Conservation (phyloP, 2,888 invertebrate species). For the Andrena trimmerana region DNA sequence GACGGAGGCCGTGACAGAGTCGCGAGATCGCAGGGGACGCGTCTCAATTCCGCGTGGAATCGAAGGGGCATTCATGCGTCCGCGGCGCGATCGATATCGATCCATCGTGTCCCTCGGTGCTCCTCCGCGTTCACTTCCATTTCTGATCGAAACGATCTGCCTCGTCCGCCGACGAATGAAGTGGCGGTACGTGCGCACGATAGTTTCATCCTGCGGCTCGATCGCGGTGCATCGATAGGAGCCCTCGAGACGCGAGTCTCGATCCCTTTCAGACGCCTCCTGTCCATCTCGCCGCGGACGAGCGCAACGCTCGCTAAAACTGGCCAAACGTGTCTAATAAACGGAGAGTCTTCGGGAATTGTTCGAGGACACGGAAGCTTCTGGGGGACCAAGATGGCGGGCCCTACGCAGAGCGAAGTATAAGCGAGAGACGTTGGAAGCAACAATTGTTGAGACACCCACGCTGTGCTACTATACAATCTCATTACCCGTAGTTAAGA, state of each 20-base stretch:
- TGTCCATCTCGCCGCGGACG: not conserved
- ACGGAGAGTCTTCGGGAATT: no score
- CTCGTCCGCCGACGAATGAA: slow-evolving; percentile 40
- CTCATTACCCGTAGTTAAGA: no score
- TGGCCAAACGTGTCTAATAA: no score
- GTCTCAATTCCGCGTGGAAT: slow-evolving; percentile 47
- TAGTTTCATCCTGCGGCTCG: not conserved
- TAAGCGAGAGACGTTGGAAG: no score
- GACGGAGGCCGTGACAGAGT: not conserved
- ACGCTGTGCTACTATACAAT: no score
- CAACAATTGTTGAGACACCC: no score
- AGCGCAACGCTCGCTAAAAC: no score
- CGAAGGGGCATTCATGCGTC: slow-evolving; percentile 23
- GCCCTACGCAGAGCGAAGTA: no score
- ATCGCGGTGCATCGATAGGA: slow-evolving; percentile 29
- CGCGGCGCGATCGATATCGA: slow-evolving; percentile 53
- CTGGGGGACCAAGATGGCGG: no score
- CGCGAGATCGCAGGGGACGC: slow-evolving; percentile 13
- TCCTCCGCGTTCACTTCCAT: slow-evolving; percentile 17
- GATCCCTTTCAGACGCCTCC: slow-evolving; percentile 21
- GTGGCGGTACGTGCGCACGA: slow-evolving; percentile 40
- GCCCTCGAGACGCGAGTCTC: slow-evolving; percentile 7
- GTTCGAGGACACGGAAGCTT: no score
- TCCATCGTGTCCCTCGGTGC: slow-evolving; percentile 36
- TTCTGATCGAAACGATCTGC: slow-evolving; percentile 41